Base-by-base conservation (phyloP, 2,888 invertebrate species). In the Buathra laborator region DNA sequence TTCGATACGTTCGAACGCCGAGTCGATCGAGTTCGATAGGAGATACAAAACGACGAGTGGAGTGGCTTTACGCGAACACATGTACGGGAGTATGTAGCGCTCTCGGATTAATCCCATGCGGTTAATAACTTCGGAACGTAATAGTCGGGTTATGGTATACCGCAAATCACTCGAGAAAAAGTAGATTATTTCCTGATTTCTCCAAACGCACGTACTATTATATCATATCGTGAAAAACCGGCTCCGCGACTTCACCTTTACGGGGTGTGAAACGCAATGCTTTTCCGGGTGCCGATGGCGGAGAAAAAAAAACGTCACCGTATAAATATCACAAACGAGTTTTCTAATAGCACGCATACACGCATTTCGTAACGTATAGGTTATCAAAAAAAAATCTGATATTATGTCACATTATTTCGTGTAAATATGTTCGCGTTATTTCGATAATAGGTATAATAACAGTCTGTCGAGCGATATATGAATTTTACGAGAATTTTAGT, bases 141-240 rank as follows among this genome's bases (percentile, higher is more conserved):
- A 46, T 5, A 46, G 16, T 29, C 46, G 71, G 14, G 59, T 14
- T 46, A 19, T 14, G n/a, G 43, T 24, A 29, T 9, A 29, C 16
- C 64, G 10, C 74, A 12, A 32, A 32, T 14, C n/a, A 10, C 16
- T 16, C 16, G n/a, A 7, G 32, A 4, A 48, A 37, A 64, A 64
- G 32, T 48, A 6, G 48, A 48, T 75, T 46, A 16, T 64, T 75
- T 48, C 48, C 43, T 48, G 59, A 64, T 64, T 64, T 51, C 75
- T 24, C 43, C 51, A 53, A 66, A 29, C 43, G n/a, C 24, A 14
- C 51, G 24, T 37, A 19, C 24, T 12, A 43, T 74, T 74, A 76
- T 43, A 51, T 76, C 66, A 76, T n/a, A 7, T 5, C 5, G 37
- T 1, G 7, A n/a, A 59, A 6, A 59, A 37, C 19, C 37, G 19